Conservation (phyloP, 2,113 vertebrate species). For the Melanerpes aurifrons region DNA sequence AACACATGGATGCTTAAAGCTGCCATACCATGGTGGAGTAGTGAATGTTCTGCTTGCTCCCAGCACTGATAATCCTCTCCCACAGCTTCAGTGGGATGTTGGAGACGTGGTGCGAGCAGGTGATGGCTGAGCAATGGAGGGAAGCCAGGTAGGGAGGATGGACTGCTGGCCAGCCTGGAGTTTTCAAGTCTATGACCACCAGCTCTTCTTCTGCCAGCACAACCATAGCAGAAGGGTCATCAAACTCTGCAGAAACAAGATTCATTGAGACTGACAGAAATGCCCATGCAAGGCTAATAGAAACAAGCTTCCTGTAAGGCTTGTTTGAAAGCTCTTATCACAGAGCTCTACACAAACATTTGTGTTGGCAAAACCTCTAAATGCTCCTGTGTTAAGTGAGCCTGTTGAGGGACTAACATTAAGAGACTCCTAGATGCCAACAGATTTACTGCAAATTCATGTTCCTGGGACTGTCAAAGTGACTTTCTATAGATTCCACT, state of each 20-base stretch:
- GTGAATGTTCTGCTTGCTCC: constrained; percentile 86
- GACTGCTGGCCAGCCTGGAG: constrained; percentile 89
- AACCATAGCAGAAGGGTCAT: constrained; percentile 90
- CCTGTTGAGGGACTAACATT: background rate
- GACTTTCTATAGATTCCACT: background rate
- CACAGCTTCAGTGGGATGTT: constrained; percentile 95
- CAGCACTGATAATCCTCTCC: constrained; percentile 87
- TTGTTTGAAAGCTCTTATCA: background rate
- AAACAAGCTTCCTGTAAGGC: background rate
- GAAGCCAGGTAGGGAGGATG: constrained; percentile 95
- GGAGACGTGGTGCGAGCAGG: constrained; percentile 95
- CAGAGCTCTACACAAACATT: background rate
- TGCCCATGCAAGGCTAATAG: background rate
- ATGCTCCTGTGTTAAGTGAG: background rate
- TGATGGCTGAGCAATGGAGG: constrained; percentile 97
- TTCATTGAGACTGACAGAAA: background rate
- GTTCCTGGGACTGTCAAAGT: background rate
- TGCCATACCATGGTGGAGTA: constrained; percentile 88
- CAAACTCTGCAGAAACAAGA: constrained; percentile 74
- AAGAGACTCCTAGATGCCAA: background rate
- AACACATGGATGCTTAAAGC: background rate
- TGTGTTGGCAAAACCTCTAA: background rate
- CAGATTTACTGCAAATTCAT: background rate
- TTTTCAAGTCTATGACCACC: constrained; percentile 91
- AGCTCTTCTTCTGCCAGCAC: constrained; percentile 96